Evolutionary conservation across 2,113 vertebrate genomes (phyloP).

Genomic region (Saguinus imperator): DNA sequence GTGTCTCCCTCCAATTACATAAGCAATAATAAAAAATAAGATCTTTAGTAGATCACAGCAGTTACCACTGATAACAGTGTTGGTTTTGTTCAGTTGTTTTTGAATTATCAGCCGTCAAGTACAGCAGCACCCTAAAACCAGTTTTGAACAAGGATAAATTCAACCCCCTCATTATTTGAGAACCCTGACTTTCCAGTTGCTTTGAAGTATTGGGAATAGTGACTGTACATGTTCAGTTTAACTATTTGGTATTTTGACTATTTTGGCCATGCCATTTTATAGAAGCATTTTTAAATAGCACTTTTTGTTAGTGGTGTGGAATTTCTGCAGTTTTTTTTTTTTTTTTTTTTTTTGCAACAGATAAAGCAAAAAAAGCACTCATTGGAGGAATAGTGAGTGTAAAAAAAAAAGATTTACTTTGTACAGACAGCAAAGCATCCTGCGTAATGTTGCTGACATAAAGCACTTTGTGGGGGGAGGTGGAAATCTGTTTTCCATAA

Average conservation of each 20-base stretch:
- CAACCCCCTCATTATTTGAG: background rate
- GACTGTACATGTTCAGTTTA: slow-evolving; percentile 56
- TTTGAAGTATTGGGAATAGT: slow-evolving; percentile 60
- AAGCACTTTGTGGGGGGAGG: slow-evolving; percentile 83
- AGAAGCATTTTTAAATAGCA: slow-evolving; percentile 77
- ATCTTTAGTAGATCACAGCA: slow-evolving; percentile 69
- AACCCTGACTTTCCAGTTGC: slow-evolving; percentile 54
- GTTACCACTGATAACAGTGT: background rate
- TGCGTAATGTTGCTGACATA: slow-evolving; percentile 84
- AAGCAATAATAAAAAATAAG: slow-evolving; percentile 30
- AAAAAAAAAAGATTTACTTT: slow-evolving; percentile 77
- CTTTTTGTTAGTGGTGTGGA: slow-evolving; percentile 76
- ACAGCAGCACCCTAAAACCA: background rate
- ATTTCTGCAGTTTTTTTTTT: slow-evolving; percentile 53
- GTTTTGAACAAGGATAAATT: slow-evolving; percentile 48
- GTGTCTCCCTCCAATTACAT: background rate
- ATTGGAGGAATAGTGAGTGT: slow-evolving; percentile 65
- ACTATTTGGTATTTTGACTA: slow-evolving; percentile 60
- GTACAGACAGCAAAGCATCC: slow-evolving; percentile 80
- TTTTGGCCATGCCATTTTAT: slow-evolving; percentile 71
- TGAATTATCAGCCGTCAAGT: background rate
- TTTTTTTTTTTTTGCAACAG: slow-evolving; percentile 46
- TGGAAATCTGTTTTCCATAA: slow-evolving; percentile 83
- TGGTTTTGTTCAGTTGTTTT: background rate
- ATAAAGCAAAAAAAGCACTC: slow-evolving; percentile 65